phyloP scores from a whole-genome alignment of 2,113 vertebrate genomes.

The Dendropsophus ebraccatus region DNA sequence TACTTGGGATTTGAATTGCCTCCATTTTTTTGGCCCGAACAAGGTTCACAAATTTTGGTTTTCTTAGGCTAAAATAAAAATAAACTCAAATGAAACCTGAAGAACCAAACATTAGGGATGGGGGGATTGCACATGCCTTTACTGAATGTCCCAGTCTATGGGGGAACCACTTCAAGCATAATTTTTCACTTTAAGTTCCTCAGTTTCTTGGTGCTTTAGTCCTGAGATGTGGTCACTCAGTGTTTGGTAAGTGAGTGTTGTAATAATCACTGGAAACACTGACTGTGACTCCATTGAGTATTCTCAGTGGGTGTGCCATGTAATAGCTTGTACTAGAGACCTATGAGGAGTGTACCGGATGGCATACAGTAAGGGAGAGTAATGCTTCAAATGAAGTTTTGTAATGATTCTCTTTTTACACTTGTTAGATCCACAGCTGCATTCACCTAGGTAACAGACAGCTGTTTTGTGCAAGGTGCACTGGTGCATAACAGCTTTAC shows the following conservation, averaged over 20 bases:
- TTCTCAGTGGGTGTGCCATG: not conserved
- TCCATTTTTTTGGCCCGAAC: not conserved
- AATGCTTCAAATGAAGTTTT: not conserved
- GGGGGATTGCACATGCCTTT: not conserved
- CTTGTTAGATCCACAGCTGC: not conserved
- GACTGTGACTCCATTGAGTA: not conserved
- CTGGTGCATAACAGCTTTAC: not conserved
- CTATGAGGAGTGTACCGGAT: not conserved
- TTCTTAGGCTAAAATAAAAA: not conserved
- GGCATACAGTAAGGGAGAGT: too few relatives aligned
- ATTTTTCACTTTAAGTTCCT: constrained; percentile 5
- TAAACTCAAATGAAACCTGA: not conserved
- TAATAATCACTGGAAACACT: not conserved
- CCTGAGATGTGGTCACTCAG: not conserved
- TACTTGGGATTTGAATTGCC: not conserved
- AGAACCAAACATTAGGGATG: not conserved
- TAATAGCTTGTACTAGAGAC: not conserved
- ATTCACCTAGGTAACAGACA: not conserved
- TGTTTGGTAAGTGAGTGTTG: not conserved
- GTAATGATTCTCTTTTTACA: not conserved
- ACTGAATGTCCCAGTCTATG: not conserved
- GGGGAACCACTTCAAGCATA: not conserved
- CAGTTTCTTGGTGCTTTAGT: not conserved
- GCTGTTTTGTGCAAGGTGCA: not conserved
- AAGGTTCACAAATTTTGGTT: not conserved